Conservation (phyloP, 1,140 invertebrate species). For the Manduca sexta region DNA sequence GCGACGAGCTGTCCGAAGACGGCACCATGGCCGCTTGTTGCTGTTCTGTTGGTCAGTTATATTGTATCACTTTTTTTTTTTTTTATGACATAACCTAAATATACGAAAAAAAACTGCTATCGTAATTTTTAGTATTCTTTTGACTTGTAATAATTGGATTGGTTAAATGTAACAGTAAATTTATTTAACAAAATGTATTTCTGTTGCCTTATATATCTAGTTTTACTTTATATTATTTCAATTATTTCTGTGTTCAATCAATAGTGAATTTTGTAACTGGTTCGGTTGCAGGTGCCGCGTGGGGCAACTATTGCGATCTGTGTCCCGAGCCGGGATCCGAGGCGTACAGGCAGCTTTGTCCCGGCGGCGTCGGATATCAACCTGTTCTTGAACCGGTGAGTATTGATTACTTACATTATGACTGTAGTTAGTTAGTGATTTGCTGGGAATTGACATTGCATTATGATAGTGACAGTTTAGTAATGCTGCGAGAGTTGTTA, state of each 20-base stretch:
- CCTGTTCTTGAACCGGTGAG: conserved; percentile 86
- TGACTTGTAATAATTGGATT: no score
- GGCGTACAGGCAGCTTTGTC: conserved; percentile 86
- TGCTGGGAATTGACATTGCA: not conserved
- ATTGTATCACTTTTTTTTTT: not conserved
- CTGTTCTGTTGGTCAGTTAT: conserved; percentile 80
- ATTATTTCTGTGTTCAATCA: no score
- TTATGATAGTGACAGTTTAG: not conserved
- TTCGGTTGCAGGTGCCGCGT: conserved; percentile 79
- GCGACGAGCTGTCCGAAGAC: conserved; percentile 74
- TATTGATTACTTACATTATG: conserved; percentile 1
- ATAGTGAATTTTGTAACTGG: no score
- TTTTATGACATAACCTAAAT: no score
- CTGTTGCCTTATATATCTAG: conserved; percentile 1
- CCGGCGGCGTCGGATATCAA: conserved; percentile 87
- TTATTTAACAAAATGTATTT: no score
- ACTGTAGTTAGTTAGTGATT: not conserved
- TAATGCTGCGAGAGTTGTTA: not conserved
- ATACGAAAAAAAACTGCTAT: no score
- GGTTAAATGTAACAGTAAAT: no score
- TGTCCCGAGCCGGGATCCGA: conserved; percentile 82
- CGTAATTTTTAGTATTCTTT: no score
- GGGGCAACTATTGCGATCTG: conserved; percentile 87
- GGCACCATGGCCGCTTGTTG: conserved; percentile 89
- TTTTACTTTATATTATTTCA: not conserved